A percentile compares a stretch with the other conserved stretches of the same genome.
Conservation (phyloP, 37 sponge, comb jelly and placozoan genomes). For the Beroe ovata region DNA sequence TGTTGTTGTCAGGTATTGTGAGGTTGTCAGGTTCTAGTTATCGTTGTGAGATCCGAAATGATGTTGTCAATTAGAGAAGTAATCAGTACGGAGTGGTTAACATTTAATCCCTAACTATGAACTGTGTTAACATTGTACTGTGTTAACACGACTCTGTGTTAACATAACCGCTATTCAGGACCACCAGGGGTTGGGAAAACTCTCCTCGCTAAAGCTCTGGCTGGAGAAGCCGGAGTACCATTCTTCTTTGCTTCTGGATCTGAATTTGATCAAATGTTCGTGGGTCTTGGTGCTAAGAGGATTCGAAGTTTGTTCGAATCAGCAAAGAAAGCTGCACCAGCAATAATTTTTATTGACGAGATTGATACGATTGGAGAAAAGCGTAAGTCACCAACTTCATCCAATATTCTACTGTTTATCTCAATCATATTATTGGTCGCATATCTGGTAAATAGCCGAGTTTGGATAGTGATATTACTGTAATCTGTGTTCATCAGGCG, state of each 20-base stretch:
- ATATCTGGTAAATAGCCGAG: too few species aligned
- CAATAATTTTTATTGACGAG: constrained; percentile 58
- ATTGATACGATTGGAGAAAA: constrained; percentile 44
- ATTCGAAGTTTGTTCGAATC: constrained; percentile 20
- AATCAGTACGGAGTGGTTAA: too few species aligned
- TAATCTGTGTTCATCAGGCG: too few species aligned
- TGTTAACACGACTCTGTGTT: not conserved
- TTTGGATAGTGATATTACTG: too few species aligned
- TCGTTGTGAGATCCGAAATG: too few species aligned
- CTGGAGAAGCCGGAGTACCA: constrained; percentile 48
- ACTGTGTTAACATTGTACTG: too few species aligned
- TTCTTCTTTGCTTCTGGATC: constrained; percentile 61
- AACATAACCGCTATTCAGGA: not conserved
- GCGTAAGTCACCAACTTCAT: too few species aligned
- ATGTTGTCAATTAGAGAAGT: too few species aligned
- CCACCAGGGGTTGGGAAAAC: constrained; percentile 62
- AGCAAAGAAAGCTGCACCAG: constrained; percentile 17
- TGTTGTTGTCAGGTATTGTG: constrained; percentile 48
- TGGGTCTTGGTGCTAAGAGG: constrained; percentile 32
- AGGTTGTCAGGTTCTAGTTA: too few species aligned
- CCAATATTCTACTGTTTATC: too few species aligned
- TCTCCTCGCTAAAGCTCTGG: constrained; percentile 51
- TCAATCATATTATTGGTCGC: too few species aligned
- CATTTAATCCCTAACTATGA: too few species aligned
- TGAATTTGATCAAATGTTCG: constrained; percentile 66